Percentiles rank a stretch among this genome's conserved stretches.
Evolutionary conservation across 2,113 vertebrate species (phyloP).

Genomic region (Brachionichthys hirsutus): DNA sequence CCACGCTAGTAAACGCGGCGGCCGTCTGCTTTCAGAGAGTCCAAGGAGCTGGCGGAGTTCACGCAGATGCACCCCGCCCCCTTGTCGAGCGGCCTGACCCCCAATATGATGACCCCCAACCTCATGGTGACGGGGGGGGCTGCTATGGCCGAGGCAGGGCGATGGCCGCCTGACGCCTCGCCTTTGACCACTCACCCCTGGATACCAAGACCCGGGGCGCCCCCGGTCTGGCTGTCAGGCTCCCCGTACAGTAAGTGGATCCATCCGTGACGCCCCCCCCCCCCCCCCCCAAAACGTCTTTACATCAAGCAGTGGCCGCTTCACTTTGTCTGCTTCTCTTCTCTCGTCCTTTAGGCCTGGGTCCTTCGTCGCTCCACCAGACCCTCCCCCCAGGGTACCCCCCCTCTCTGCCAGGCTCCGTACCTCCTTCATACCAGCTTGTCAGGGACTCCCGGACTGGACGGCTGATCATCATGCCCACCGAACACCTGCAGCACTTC

Average conservation of each 20-base stretch:
- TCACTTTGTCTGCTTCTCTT: too few species aligned
- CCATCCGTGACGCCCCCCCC: too few species aligned
- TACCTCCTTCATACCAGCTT: conserved; percentile 92
- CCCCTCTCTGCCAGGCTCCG: conserved; percentile 84
- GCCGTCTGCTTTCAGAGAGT: conserved; percentile 80
- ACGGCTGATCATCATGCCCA: conserved; percentile 92
- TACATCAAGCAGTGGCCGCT: too few species aligned
- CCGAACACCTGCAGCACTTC: conserved; percentile 92
- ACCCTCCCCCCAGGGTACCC: conserved; percentile 89
- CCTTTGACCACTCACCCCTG: conserved; percentile 90
- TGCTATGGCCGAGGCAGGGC: conserved; percentile 78
- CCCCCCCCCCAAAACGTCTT: background rate
- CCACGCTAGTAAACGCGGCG: background rate
- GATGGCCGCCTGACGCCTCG: conserved; percentile 90
- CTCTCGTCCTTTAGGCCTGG: conserved; percentile 77
- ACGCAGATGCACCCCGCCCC: conserved; percentile 86
- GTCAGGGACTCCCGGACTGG: conserved; percentile 94
- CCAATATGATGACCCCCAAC: conserved; percentile 71
- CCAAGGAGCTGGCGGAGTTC: conserved; percentile 91
- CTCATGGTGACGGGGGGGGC: conserved; percentile 90
- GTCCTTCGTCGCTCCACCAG: conserved; percentile 90
- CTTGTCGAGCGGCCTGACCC: conserved; percentile 80
- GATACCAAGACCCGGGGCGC: conserved; percentile 87
- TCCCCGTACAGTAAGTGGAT: conserved; percentile 81
- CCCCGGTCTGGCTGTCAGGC: conserved; percentile 91